phyloP scores from a whole-genome alignment of 2,113 vertebrate species.

The Trachemys scripta region DNA sequence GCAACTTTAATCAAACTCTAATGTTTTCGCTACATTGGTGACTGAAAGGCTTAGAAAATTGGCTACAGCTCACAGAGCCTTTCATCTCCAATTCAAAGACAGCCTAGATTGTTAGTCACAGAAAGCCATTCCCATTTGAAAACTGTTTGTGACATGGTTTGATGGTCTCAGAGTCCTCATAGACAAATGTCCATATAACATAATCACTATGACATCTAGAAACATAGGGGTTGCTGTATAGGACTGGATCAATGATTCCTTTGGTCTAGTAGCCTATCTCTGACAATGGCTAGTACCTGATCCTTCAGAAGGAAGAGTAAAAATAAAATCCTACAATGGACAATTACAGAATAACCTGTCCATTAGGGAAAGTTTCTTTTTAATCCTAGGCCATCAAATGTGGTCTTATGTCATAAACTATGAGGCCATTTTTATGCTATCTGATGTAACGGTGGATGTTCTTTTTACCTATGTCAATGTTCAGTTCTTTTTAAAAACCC shows the following conservation, averaged over 20 bases:
- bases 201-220: not conserved
- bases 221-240: not conserved
- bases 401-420: not conserved
- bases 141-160: not conserved
- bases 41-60: not conserved
- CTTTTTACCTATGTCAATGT: not conserved
- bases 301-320: not conserved
- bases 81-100: not conserved
- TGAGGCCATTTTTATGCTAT: not conserved
- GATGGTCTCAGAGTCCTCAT: not conserved
- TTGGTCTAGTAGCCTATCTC: not conserved
- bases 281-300: not conserved
- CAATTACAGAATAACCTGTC: not conserved
- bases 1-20: not conserved
- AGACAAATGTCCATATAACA: not conserved
- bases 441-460: not conserved
- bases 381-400: not conserved
- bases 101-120: not conserved
- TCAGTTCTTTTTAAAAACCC: not conserved
- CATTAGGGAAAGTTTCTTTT: not conserved
- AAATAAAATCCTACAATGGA: not conserved
- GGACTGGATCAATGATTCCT: not conserved
- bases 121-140: not conserved
- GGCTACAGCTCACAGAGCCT: not conserved
- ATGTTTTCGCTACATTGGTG: not conserved